Percentiles rank a stretch among this genome's conserved stretches.
Conservation (phyloP, 2,888 invertebrate species). For the Eubasilissa splendida region DNA sequence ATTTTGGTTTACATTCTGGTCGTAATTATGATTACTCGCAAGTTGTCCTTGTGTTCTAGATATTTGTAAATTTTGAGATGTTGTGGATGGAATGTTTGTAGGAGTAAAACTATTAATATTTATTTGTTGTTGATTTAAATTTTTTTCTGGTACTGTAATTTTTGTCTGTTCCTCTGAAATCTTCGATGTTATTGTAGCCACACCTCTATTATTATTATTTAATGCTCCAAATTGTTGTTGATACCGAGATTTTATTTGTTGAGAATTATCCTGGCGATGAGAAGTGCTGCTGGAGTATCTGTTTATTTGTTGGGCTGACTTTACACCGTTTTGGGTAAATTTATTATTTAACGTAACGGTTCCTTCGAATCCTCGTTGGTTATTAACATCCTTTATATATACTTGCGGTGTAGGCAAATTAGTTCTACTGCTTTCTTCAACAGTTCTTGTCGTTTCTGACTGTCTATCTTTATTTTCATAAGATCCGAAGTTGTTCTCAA, state of each 20-base stretch:
- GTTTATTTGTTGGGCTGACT: slow-evolving; percentile 7
- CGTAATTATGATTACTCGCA: slow-evolving; percentile 14
- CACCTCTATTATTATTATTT: slow-evolving; percentile 1
- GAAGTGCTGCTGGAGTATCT: not conserved
- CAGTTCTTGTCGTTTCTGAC: slow-evolving; percentile 1
- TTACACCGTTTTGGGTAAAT: not conserved
- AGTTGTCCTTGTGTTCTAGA: slow-evolving; percentile 35
- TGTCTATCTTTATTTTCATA: not conserved
- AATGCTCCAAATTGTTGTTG: not conserved
- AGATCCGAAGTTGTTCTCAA: not conserved
- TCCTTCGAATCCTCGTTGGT: not conserved
- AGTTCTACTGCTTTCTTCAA: not conserved
- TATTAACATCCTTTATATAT: not conserved
- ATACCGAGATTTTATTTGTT: not conserved
- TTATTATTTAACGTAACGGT: not conserved
- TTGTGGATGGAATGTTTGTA: not conserved
- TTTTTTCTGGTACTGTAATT: not conserved
- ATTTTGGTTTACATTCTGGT: slow-evolving; percentile 2
- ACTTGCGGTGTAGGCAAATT: not conserved
- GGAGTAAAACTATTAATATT: slow-evolving; percentile 7
- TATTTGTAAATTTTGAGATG: slow-evolving; percentile 9
- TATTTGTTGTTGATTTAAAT: not conserved
- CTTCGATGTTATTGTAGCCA: not conserved
- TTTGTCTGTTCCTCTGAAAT: slow-evolving; percentile 5
- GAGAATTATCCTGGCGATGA: not conserved